Evolutionary conservation across 1,140 invertebrate species (phyloP).

Genomic region (Drosophila quadrilineata): DNA sequence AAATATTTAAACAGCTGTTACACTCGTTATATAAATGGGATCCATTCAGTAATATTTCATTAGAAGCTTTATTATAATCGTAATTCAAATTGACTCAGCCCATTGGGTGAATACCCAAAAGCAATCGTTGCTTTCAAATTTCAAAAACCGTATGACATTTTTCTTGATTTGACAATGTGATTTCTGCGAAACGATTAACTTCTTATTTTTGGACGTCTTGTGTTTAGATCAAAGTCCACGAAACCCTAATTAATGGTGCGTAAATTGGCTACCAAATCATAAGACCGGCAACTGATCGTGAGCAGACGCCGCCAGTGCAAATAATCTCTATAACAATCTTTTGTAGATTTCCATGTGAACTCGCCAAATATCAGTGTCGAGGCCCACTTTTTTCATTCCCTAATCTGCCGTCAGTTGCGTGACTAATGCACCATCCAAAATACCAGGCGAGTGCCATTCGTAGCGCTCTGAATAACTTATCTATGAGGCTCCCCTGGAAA

Average conservation of each 20-base stretch:
- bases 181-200: constrained; percentile 6
- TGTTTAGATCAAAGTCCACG: constrained; percentile 5
- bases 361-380: background rate
- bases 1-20: no score
- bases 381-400: background rate
- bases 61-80: background rate
- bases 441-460: background rate
- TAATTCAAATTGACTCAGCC: background rate
- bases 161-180: background rate
- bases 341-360: background rate
- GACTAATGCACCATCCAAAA: constrained; percentile 25
- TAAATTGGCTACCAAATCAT: background rate
- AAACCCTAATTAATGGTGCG: background rate
- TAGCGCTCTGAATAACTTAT: no score
- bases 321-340: constrained; percentile 18
- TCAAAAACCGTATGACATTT: background rate
- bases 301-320: no score
- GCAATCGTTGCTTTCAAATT: background rate
- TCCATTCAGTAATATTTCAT: background rate
- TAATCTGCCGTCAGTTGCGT: constrained; percentile 28
- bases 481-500: constrained; percentile 14
- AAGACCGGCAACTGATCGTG: constrained; percentile 12
- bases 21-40: no score
- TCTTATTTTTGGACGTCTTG: no score
- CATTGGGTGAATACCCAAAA: background rate